These are phyloP conservation scores for Percina caprodes DNA, from an alignment of 2,113 vertebrate species.

Conservation along the genomic window DNA sequence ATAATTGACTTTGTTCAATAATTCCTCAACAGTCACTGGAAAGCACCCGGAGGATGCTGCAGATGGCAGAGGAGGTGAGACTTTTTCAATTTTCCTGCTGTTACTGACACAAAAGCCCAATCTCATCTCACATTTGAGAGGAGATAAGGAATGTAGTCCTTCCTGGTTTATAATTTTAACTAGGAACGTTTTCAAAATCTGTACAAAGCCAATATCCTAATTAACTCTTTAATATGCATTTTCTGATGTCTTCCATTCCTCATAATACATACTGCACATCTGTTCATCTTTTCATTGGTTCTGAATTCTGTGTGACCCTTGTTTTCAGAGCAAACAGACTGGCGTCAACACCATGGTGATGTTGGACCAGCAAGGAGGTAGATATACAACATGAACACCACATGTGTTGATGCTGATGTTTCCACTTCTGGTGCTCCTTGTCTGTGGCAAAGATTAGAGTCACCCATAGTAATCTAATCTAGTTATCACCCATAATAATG, in stretches of 20 bases:
- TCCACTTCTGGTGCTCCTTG: neutral
- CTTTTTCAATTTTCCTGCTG: constrained; percentile 27
- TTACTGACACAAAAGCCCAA: neutral
- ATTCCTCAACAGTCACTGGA: constrained; percentile 90
- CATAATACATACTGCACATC: neutral
- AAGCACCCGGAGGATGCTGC: constrained; percentile 95
- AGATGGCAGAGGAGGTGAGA: constrained; percentile 95
- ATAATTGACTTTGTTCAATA: too few relatives aligned
- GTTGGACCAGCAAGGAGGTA: constrained; percentile 96
- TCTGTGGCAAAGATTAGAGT: neutral
- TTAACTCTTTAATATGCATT: neutral
- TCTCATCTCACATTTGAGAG: neutral
- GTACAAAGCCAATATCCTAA: neutral
- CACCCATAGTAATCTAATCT: neutral
- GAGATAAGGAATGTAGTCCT: neutral
- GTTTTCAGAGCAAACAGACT: constrained; percentile 88
- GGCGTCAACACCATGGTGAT: constrained; percentile 92
- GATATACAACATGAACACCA: neutral
- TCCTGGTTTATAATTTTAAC: neutral
- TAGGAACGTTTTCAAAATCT: neutral
- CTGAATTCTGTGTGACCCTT: constrained; percentile 1
- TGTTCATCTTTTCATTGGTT: neutral
- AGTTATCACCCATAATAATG: neutral
- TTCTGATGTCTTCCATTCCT: neutral
- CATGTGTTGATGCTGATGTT: neutral